phyloP scores from a whole-genome alignment of 2,888 invertebrate genomes.

The Rambutsinella grinnellia region DNA sequence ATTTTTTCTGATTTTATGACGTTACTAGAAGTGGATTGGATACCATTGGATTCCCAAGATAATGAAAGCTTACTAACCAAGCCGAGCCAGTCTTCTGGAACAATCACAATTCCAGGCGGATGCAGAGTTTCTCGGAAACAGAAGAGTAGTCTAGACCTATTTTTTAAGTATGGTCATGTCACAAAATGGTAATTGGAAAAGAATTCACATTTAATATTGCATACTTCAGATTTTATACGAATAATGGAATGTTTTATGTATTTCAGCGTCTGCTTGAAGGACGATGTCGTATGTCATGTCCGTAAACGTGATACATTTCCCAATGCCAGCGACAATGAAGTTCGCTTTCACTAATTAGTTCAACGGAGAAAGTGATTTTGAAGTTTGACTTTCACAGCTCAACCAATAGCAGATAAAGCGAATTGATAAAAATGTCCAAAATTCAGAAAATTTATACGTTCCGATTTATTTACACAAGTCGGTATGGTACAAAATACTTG shows the following conservation, averaged over 20 bases:
- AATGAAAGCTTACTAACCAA: too few relatives aligned
- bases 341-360: background rate
- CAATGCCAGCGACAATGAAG: background rate
- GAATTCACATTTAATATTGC: constrained; percentile 2
- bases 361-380: background rate
- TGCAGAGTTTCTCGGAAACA: constrained; percentile 58
- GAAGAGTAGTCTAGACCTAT: constrained; percentile 57
- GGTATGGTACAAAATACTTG: too few relatives aligned
- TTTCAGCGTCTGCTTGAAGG: constrained; percentile 57
- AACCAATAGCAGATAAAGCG: too few relatives aligned
- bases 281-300: constrained; percentile 63
- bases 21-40: too few relatives aligned
- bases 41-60: too few relatives aligned
- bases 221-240: background rate
- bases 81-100: too few relatives aligned
- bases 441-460: too few relatives aligned
- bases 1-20: background rate
- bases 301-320: constrained; percentile 16
- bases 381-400: too few relatives aligned
- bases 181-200: constrained; percentile 55
- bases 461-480: too few relatives aligned
- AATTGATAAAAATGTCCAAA: too few relatives aligned
- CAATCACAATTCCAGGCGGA: constrained; percentile 62
- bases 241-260: constrained; percentile 3
- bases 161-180: constrained; percentile 63